A percentile compares a stretch with the other conserved stretches of the same genome.
phyloP scores from a whole-genome alignment of 2,113 vertebrate genomes.

The Eudyptes chrysolophus region DNA sequence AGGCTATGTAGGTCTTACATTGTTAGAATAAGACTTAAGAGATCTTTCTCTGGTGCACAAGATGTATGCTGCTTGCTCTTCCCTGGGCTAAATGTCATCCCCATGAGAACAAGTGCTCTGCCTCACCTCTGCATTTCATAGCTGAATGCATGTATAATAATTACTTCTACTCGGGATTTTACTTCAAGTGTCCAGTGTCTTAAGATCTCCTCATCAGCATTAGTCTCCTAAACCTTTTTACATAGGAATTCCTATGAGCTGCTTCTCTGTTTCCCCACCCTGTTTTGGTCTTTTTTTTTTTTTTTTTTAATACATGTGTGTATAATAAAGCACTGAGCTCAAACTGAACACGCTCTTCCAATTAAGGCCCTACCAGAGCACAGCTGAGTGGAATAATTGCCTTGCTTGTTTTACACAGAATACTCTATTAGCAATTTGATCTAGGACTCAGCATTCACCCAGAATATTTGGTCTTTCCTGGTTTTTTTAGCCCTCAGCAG shows the following conservation, averaged over 20 bases:
- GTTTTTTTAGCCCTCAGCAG: background rate
- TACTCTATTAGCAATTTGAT: conserved; percentile 65
- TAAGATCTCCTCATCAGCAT: background rate
- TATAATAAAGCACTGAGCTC: conserved; percentile 60
- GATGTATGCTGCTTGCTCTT: background rate
- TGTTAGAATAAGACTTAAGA: background rate
- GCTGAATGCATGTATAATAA: background rate
- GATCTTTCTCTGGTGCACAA: background rate
- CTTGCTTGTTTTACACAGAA: conserved; percentile 68
- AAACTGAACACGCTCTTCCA: conserved; percentile 59
- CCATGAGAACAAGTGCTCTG: background rate
- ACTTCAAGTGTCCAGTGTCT: background rate
- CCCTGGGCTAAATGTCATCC: background rate
- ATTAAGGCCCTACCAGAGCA: conserved; percentile 67
- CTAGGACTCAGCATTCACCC: conserved; percentile 9
- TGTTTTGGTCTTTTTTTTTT: background rate
- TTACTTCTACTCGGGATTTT: background rate
- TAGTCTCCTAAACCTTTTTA: conserved; percentile 23
- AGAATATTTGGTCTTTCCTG: background rate
- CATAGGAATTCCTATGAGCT: conserved; percentile 11
- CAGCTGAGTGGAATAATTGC: conserved; percentile 64
- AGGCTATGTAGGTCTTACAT: background rate
- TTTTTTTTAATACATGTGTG: background rate
- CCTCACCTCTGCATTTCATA: background rate
- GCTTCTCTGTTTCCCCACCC: background rate